Evolutionary conservation across 2,888 invertebrate genomes (phyloP), one percentile per base, ranked within the genome.

Genomic region (Limenitis camilla): DNA sequence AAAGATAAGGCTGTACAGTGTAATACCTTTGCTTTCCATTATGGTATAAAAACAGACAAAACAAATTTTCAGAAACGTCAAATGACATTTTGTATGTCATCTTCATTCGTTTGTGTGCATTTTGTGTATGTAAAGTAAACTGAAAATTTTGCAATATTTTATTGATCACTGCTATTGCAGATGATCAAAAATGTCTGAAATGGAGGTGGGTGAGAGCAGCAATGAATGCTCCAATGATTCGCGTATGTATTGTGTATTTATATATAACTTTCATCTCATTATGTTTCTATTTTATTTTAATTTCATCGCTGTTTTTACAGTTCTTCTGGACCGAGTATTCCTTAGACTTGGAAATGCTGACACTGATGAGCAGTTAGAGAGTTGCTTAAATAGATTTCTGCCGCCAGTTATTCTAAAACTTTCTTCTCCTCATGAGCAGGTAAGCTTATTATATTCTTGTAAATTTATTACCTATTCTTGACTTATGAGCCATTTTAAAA

Each of bases 341-440:
- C 84, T 97, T 52, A 91, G 96, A 44, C 90, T 97, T 62, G 97
- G 96, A 11, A 93, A 94, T 66, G 94, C 96, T 1, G 96, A 97
- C 63, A 92, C 92, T 5, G 97, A 98, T 84, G 95, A 96, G 50
- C 94, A 96, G 71, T 87, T 97, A 51, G 94, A 97, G 78, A 91
- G 90, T 68, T 92, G 93, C 52, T 90, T 97, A 30, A 90, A 88
- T 50, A 75, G 95, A 73, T 97, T 97, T 76, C 79, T 98, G 49
- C 91, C 95, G 29, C 96, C 97, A 11, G 95, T 97, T 51, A 90
- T 97, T 57, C 88, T 96, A n/a, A 97, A 97, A 83, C 88, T 98
- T 45, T 93, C 95, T 40, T 96, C 96, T 27, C 91, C 92, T 40
- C 92, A 96, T 79, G 96, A 96, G 76, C 92, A 92, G 70, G 96